phyloP scores from a whole-genome alignment of 2,888 invertebrate species.

The Clivina fossor region DNA sequence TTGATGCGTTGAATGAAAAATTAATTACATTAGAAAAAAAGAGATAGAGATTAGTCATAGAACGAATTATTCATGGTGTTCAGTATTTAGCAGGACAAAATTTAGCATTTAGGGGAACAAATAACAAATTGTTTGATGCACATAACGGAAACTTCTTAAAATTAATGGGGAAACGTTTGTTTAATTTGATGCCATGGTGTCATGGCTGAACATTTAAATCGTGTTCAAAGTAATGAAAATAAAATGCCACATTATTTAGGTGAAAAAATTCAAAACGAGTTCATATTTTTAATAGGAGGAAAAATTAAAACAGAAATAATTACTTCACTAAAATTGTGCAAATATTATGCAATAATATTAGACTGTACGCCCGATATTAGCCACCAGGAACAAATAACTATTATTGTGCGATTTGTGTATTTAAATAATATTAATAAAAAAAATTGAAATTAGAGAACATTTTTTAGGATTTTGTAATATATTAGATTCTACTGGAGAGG shows the following conservation, averaged over 20 bases:
- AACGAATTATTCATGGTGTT: too few relatives aligned
- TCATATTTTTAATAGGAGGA: constrained; percentile 1
- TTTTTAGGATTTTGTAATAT: too few relatives aligned
- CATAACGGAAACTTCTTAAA: constrained; percentile 32
- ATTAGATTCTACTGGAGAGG: too few relatives aligned
- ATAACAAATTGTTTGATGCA: constrained; percentile 13
- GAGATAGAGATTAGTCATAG: too few relatives aligned
- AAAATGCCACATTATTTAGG: constrained; percentile 11
- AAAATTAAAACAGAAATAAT: constrained; percentile 7
- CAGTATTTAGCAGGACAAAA: too few relatives aligned
- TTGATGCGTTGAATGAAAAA: too few relatives aligned
- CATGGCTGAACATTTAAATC: constrained; percentile 1
- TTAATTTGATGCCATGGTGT: constrained; percentile 26
- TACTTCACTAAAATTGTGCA: neutral
- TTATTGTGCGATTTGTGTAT: neutral
- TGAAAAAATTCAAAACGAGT: constrained; percentile 8
- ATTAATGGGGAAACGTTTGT: constrained; percentile 24
- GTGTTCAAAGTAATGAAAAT: constrained; percentile 8
- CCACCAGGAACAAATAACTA: constrained; percentile 8
- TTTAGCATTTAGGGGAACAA: constrained; percentile 25
- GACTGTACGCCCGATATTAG: constrained; percentile 3
- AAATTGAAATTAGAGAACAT: too few relatives aligned
- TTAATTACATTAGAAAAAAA: too few relatives aligned
- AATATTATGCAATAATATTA: constrained; percentile 13
- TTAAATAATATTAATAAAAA: constrained; percentile 5